Evolutionary conservation across 2,113 vertebrate species (phyloP), one percentile per base, ranked within the genome.

Genomic region (Passer montanus): DNA sequence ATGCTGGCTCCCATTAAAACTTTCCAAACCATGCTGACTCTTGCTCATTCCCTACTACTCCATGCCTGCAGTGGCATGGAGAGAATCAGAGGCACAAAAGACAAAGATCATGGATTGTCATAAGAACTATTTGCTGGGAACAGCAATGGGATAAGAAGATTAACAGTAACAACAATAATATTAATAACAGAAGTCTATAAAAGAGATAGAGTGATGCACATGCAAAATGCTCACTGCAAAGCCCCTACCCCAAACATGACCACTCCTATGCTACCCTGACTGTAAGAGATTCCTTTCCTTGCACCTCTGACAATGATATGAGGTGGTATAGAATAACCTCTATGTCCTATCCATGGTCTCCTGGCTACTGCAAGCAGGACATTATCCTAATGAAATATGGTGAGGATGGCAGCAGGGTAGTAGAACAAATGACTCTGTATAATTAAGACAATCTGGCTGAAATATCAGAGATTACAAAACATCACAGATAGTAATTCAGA

Each of bases 211-310:
- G 28, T 21, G 41, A 63, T 56, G 43, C 50, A 43, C 1, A 6
- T 11, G 26, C 13, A 64, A 35, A 80, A 35, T 43, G 7, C 9
- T 56, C 17, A 22, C 16, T 21, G 24, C 16, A 58, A 16, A 49
- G 26, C 17, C 30, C 15, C 13, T 26, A 49, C 6, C 9, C 14
- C 24, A 26, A 26, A 41, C 19, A 13, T 35, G 30, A 12, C 24
- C 21, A 41, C 5, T 0, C 1, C 21, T n/a, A 0, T 15, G 4
- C 12, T 43, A 19, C 12, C 26, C 12, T 35, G 44, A 47, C 30
- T 21, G 8, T 12, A 26, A 70, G 16, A 79, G 15, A 19, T 27
- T 62, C 9, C 9, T 21, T 66, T 56, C 30, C 7, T 17, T 67
- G 13, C 52, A 17, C 16, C 6, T 41, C 3, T 26, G 21, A n/a